phyloP scores from a whole-genome alignment of 2,888 invertebrate genomes.

The Galeruca laticollis region DNA sequence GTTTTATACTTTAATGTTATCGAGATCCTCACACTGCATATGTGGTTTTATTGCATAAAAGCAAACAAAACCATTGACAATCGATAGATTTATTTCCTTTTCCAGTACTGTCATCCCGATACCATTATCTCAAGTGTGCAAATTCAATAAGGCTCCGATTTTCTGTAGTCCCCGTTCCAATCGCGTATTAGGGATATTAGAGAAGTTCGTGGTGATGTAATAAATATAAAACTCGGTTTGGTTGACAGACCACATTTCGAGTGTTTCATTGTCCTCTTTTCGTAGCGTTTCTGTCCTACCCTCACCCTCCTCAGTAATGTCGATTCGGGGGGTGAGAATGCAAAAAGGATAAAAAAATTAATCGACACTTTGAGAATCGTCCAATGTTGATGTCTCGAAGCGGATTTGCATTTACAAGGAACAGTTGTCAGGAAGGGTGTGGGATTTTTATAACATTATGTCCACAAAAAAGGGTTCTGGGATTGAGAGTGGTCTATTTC shows the following conservation, averaged over 20 bases:
- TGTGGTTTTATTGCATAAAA: background rate
- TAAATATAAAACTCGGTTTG: slow-evolving; percentile 16
- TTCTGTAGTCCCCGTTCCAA: background rate
- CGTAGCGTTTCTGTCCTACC: slow-evolving; percentile 1
- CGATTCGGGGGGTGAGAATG: slow-evolving; percentile 9
- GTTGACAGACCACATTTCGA: slow-evolving; percentile 19
- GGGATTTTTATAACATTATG: background rate
- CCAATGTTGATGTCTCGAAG: slow-evolving; percentile 8
- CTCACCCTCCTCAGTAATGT: slow-evolving; percentile 9
- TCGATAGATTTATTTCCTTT: slow-evolving; percentile 10
- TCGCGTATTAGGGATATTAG: slow-evolving; percentile 19
- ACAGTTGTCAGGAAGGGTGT: slow-evolving; percentile 5
- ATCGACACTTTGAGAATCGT: slow-evolving; percentile 40
- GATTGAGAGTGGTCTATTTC: background rate
- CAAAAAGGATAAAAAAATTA: slow-evolving; percentile 39
- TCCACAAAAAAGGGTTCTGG: background rate
- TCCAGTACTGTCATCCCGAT: slow-evolving; percentile 1
- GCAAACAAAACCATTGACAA: background rate
- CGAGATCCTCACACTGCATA: background rate
- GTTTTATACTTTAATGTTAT: background rate
- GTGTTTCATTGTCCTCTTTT: slow-evolving; percentile 7
- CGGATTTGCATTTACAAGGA: slow-evolving; percentile 15
- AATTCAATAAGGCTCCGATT: slow-evolving; percentile 20
- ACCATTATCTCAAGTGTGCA: slow-evolving; percentile 29
- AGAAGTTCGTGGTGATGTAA: slow-evolving; percentile 16